These are phyloP conservation scores for Ariopsis seemanni DNA, from an alignment of 2,113 vertebrate genomes.

Conservation along the genomic window DNA sequence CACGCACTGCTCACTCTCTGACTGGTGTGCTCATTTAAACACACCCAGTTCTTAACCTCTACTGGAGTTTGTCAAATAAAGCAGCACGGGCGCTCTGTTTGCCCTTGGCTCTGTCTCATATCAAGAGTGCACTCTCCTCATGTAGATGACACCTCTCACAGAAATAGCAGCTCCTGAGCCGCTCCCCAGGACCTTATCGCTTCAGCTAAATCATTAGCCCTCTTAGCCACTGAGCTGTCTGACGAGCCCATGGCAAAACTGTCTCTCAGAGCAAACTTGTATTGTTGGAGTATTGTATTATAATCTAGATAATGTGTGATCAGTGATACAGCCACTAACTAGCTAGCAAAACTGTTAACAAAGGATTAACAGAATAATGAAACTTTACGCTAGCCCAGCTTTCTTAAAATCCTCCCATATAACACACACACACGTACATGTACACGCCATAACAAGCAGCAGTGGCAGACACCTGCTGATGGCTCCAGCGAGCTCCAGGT, in stretches of 20 bases:
- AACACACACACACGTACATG: constrained; percentile 35
- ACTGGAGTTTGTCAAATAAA: constrained; percentile 48
- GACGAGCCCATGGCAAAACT: constrained; percentile 44
- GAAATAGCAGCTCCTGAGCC: constrained; percentile 66
- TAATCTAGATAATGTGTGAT: not conserved
- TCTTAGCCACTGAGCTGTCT: constrained; percentile 52
- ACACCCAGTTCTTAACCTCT: constrained; percentile 52
- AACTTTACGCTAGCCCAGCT: not conserved
- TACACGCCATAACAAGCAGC: constrained; percentile 52
- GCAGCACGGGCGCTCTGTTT: constrained; percentile 32
- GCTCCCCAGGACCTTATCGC: constrained; percentile 60
- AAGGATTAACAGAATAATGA: not conserved
- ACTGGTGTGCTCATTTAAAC: constrained; percentile 37
- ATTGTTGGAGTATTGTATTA: not conserved
- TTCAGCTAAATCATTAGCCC: constrained; percentile 67
- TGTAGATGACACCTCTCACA: constrained; percentile 69
- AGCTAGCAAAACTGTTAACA: not conserved
- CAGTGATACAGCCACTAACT: not conserved
- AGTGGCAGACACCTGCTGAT: constrained; percentile 62
- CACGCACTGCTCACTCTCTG: constrained; percentile 31
- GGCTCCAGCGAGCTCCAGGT: constrained; percentile 56
- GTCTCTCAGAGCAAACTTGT: constrained; percentile 10
- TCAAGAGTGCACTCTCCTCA: constrained; percentile 65
- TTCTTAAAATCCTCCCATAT: constrained; percentile 4
- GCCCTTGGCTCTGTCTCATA: constrained; percentile 67